These are phyloP conservation scores for Pogonocherus hispidulus DNA, from an alignment of 2,888 invertebrate species.

Conservation along the genomic window DNA sequence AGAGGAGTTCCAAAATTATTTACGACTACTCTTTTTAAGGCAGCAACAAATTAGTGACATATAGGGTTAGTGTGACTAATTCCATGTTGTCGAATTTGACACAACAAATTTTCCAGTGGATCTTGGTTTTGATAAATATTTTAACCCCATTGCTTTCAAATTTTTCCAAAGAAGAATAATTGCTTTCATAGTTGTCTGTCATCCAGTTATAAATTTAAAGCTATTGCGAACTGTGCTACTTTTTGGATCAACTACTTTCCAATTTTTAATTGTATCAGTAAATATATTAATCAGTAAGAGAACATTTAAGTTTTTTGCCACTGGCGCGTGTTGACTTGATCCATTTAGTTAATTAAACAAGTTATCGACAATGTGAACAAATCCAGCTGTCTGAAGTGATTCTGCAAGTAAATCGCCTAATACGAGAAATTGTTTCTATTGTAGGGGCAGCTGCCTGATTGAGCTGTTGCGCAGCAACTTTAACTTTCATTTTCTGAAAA, in stretches of 20 bases:
- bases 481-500: too few relatives aligned
- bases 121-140: slow-evolving; percentile 27
- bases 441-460: too few relatives aligned
- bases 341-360: slow-evolving; percentile 33
- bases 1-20: slow-evolving; percentile 24
- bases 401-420: too few relatives aligned
- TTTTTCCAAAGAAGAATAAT: slow-evolving; percentile 10
- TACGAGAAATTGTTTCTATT: too few relatives aligned
- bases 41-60: too few relatives aligned
- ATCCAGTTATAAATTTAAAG: slow-evolving; percentile 19
- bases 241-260: slow-evolving; percentile 31
- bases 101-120: slow-evolving; percentile 37
- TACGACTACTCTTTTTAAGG: slow-evolving; percentile 28
- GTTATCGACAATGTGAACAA: too few relatives aligned
- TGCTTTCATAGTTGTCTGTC: slow-evolving; percentile 24
- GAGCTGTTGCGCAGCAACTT: too few relatives aligned
- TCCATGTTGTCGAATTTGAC: slow-evolving; percentile 25
- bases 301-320: slow-evolving; percentile 38
- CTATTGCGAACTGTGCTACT: background rate
- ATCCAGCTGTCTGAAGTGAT: too few relatives aligned
- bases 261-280: slow-evolving; percentile 27
- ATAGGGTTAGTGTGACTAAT: too few relatives aligned
- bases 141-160: slow-evolving; percentile 10
- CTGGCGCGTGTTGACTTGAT: slow-evolving; percentile 4
- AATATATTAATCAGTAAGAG: slow-evolving; percentile 19